Conservation (phyloP, 2,888 invertebrate species). For the Spicauda simplicius region DNA sequence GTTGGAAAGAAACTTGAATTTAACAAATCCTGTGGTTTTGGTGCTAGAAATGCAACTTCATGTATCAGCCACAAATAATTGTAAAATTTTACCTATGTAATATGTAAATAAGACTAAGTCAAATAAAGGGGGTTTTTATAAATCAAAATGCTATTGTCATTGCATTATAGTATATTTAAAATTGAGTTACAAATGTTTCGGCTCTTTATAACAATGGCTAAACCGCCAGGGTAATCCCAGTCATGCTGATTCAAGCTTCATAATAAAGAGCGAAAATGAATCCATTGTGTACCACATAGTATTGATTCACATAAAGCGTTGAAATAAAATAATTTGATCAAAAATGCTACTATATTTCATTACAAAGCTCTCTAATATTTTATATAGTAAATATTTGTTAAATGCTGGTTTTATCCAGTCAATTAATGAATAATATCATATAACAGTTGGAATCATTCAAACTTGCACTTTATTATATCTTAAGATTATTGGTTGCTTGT, state of each 20-base stretch:
- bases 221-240: constrained; percentile 68
- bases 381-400: constrained; percentile 77
- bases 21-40: constrained; percentile 99
- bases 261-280: constrained; percentile 70
- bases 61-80: constrained; percentile 85
- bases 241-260: constrained; percentile 63
- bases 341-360: constrained; percentile 79
- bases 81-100: neutral
- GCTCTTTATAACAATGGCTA: constrained; percentile 73
- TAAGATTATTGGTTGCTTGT: constrained; percentile 37
- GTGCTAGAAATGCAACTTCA: constrained; percentile 97
- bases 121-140: neutral
- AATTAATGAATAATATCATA: constrained; percentile 51
- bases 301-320: constrained; percentile 78
- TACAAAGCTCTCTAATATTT: constrained; percentile 80
- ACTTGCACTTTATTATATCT: constrained; percentile 63
- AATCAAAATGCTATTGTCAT: constrained; percentile 49
- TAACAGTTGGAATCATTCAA: constrained; percentile 65
- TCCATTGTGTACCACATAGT: constrained; percentile 71
- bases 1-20: constrained; percentile 88
- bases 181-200: constrained; percentile 81
- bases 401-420: constrained; percentile 80
- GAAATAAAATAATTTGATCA: constrained; percentile 79
- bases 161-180: constrained; percentile 82
- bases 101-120: constrained; percentile 3